Evolutionary conservation across 2,797 vertebrate species (phyloP).

Genomic region (Lepus townsendii): DNA sequence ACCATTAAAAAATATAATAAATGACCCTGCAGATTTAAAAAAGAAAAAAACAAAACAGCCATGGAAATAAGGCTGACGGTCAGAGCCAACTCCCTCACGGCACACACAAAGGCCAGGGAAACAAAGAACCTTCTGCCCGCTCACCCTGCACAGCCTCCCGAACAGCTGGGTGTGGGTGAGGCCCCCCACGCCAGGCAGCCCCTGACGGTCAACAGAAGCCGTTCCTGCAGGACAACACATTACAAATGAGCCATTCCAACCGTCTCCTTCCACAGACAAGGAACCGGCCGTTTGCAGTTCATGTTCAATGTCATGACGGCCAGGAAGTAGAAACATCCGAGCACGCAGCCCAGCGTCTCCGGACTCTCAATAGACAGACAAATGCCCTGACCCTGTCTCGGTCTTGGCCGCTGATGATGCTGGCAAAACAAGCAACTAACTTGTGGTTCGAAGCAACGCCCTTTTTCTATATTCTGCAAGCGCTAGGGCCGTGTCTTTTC

Average conservation of each 20-base stretch:
- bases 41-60: neutral
- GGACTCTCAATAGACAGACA: neutral
- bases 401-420: neutral
- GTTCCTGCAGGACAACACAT: neutral
- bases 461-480: neutral
- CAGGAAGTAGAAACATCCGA: neutral
- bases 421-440: neutral
- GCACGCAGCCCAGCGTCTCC: neutral
- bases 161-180: conserved; percentile 48
- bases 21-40: neutral
- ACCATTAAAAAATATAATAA: conserved; percentile 58
- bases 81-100: neutral
- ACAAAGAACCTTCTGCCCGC: conserved; percentile 70
- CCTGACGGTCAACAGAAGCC: neutral
- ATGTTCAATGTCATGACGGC: neutral
- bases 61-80: conserved; percentile 31
- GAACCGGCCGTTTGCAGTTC: neutral
- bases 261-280: neutral
- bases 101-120: conserved; percentile 54
- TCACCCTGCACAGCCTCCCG: neutral
- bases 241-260: too few relatives aligned
- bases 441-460: neutral
- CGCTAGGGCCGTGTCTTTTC: too few relatives aligned
- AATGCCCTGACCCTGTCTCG: neutral
- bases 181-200: neutral